Evolutionary conservation across 92 coral and sea anemone genomes (phyloP).

Genomic region (Isaurus tuberculatus): DNA sequence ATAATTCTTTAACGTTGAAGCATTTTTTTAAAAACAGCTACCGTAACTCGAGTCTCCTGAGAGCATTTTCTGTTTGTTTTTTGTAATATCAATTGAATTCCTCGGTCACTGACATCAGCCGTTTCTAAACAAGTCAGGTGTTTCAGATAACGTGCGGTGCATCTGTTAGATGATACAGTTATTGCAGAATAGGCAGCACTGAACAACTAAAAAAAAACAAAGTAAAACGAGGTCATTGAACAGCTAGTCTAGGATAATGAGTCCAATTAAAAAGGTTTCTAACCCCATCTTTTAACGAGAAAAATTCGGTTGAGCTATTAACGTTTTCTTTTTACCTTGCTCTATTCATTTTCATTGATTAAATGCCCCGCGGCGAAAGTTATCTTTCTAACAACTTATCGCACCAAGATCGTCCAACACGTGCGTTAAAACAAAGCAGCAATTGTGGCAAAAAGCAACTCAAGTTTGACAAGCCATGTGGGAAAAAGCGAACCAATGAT

Average conservation of each 20-base stretch:
- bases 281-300: not conserved
- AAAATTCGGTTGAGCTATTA: not conserved
- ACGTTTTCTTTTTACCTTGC: not conserved
- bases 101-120: conserved; percentile 1
- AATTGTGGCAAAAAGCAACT: conserved; percentile 20
- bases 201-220: too few relatives aligned
- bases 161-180: not conserved
- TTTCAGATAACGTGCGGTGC: conserved; percentile 9
- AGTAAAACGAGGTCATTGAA: not conserved
- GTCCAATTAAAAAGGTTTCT: not conserved
- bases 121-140: conserved; percentile 27
- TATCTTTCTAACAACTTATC: conserved; percentile 21
- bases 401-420: conserved; percentile 32
- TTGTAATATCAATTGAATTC: not conserved
- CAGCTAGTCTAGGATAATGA: not conserved
- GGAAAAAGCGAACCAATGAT: not conserved
- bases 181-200: too few relatives aligned
- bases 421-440: conserved; percentile 30
- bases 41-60: conserved; percentile 2
- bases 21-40: not conserved
- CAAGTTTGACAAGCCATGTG: conserved; percentile 27
- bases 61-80: not conserved
- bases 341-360: not conserved
- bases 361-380: conserved; percentile 36
- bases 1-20: not conserved